Percentiles rank a stretch among this genome's conserved stretches.
Evolutionary conservation across 2,888 invertebrate genomes (phyloP).

Genomic region (Scaptomyza flava): DNA sequence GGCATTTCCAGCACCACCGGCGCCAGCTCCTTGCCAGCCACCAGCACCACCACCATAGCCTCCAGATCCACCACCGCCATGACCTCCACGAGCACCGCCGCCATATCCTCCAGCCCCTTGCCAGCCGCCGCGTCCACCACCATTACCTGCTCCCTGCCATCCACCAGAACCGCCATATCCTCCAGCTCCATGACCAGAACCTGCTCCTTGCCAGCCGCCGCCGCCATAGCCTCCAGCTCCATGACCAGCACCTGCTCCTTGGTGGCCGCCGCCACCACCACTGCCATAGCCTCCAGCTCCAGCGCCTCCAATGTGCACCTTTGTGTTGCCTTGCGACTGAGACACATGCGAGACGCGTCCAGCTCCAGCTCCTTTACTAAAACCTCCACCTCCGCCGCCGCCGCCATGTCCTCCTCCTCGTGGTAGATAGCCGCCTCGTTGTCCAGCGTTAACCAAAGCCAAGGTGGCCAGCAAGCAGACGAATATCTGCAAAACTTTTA

Average conservation of each 20-base stretch:
- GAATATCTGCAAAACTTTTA: slow-evolving; percentile 51
- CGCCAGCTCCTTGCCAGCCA: slow-evolving; percentile 38
- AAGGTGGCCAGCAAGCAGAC: slow-evolving; percentile 68
- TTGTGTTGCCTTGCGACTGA: slow-evolving; percentile 23
- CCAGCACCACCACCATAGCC: slow-evolving; percentile 28
- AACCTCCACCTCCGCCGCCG: slow-evolving; percentile 50
- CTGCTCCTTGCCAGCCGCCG: not conserved
- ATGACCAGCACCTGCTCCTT: not conserved
- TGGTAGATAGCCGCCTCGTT: slow-evolving; percentile 58
- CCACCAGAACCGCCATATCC: slow-evolving; percentile 15
- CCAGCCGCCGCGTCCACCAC: slow-evolving; percentile 17
- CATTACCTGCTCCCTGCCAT: slow-evolving; percentile 35
- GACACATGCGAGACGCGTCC: slow-evolving; percentile 65
- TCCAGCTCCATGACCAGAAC: slow-evolving; percentile 9
- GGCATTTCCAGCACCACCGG: slow-evolving; percentile 45
- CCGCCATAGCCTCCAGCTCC: slow-evolving; percentile 18
- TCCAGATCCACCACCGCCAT: slow-evolving; percentile 10
- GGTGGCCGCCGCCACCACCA: slow-evolving; percentile 30
- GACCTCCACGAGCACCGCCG: slow-evolving; percentile 36
- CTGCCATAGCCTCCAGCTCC: slow-evolving; percentile 11
- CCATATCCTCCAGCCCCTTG: slow-evolving; percentile 12
- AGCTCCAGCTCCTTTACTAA: slow-evolving; percentile 64
- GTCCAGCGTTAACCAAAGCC: slow-evolving; percentile 66
- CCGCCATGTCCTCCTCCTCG: slow-evolving; percentile 43
- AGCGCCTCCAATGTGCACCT: too few relatives aligned